A percentile compares a stretch with the other conserved stretches of the same genome.
phyloP scores from a whole-genome alignment of 2,888 invertebrate species.

The Dyspetes luteomarginatus region DNA sequence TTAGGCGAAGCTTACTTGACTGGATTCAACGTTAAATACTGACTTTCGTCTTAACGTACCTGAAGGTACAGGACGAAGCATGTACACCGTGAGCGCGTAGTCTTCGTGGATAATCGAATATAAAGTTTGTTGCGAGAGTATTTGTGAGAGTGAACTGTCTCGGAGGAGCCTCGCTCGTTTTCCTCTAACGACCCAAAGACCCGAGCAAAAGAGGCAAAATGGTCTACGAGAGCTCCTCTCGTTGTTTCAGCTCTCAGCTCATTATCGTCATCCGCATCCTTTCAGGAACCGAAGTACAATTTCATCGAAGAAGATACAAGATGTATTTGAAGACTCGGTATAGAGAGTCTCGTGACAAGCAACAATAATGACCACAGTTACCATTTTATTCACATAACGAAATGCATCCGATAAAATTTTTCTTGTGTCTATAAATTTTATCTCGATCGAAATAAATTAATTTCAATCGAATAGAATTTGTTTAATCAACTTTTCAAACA shows the following conservation, averaged over 20 bases:
- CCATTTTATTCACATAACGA: no score
- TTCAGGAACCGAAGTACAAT: neutral
- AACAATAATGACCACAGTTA: no score
- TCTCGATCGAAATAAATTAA: no score
- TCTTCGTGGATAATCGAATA: slow-evolving; percentile 67
- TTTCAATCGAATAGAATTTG: no score
- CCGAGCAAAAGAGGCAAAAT: neutral
- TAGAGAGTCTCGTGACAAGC: no score
- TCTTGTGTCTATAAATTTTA: no score
- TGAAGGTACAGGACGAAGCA: neutral
- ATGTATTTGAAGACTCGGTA: neutral
- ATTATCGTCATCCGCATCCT: slow-evolving; percentile 12
- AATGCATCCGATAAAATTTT: no score
- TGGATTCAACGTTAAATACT: slow-evolving; percentile 77
- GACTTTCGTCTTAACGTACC: slow-evolving; percentile 75
- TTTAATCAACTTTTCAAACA: no score
- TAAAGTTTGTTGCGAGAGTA: slow-evolving; percentile 66
- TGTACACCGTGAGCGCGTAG: slow-evolving; percentile 42
- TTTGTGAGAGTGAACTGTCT: slow-evolving; percentile 45
- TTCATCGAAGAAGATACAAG: neutral
- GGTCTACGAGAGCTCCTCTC: slow-evolving; percentile 5
- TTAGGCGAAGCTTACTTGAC: slow-evolving; percentile 77
- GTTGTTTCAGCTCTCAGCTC: neutral
- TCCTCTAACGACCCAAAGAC: slow-evolving; percentile 11
- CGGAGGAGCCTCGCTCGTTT: slow-evolving; percentile 2